Evolutionary conservation across 2,113 vertebrate genomes (phyloP).

Genomic region (Gallinago paraguaiae): DNA sequence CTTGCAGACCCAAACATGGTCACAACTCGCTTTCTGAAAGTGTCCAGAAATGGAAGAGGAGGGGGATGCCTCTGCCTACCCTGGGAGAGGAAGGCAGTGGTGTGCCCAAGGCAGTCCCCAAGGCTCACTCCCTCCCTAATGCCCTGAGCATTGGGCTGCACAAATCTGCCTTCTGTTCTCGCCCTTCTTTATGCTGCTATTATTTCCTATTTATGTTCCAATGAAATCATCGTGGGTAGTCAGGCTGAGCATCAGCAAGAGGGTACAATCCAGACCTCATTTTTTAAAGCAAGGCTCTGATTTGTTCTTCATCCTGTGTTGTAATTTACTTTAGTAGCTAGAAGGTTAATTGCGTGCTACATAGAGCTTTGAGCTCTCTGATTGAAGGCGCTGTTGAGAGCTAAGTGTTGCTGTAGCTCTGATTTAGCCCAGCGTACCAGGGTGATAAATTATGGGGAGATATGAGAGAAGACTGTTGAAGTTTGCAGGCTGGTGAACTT

Average conservation of each 20-base stretch:
- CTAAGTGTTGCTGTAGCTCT: constrained; percentile 28
- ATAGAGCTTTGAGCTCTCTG: constrained; percentile 20
- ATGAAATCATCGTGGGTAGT: not conserved
- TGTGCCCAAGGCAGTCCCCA: not conserved
- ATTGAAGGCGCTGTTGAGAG: constrained; percentile 23
- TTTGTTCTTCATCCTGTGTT: not conserved
- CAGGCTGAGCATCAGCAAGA: not conserved
- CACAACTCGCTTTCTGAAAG: not conserved
- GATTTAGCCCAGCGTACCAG: constrained; percentile 5
- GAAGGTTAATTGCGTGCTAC: constrained; percentile 37
- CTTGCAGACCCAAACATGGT: not conserved
- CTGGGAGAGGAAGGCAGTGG: not conserved
- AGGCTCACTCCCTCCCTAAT: not conserved
- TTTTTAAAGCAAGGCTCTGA: not conserved
- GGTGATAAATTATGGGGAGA: constrained; percentile 45
- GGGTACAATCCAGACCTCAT: not conserved
- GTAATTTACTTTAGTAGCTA: constrained; percentile 4
- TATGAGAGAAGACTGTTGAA: not conserved
- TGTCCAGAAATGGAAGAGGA: not conserved
- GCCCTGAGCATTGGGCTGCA: too few species aligned
- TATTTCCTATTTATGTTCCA: not conserved
- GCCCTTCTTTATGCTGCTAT: not conserved
- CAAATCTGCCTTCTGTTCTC: not conserved
- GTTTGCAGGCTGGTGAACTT: not conserved
- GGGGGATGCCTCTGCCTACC: not conserved